A percentile compares a stretch with the other conserved stretches of the same genome.
Conservation (phyloP, 2,797 vertebrate species). For the Cirrhinus mrigala region DNA sequence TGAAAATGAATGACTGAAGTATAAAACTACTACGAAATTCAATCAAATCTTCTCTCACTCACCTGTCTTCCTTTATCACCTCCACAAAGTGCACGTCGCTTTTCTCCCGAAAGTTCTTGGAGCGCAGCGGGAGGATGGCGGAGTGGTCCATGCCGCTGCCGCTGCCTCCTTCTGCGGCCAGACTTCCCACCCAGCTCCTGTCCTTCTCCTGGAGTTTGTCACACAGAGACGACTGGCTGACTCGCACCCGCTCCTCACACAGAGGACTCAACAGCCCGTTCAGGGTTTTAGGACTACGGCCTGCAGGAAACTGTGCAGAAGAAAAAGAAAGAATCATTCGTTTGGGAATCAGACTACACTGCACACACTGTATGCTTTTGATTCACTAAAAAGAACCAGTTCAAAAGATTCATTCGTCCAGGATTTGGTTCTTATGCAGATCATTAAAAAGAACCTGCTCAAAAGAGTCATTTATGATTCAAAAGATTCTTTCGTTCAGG, state of each 20-base stretch:
- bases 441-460: no score
- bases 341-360: no score
- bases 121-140: slow-evolving; percentile 90
- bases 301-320: slow-evolving; percentile 75
- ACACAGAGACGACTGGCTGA: slow-evolving; percentile 92
- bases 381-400: no score
- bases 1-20: not conserved
- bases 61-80: slow-evolving; percentile 98
- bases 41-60: slow-evolving; percentile 54
- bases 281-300: slow-evolving; percentile 82
- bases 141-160: slow-evolving; percentile 88
- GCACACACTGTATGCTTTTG: no score
- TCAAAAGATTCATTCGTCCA: no score
- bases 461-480: no score
- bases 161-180: slow-evolving; percentile 71
- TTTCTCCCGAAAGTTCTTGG: slow-evolving; percentile 93
- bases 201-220: slow-evolving; percentile 93
- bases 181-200: slow-evolving; percentile 84
- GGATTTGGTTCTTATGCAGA: no score
- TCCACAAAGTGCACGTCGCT: slow-evolving; percentile 97
- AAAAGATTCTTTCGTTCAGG: no score
- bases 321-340: not conserved
- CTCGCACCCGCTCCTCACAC: slow-evolving; percentile 86
- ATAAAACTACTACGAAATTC: not conserved
- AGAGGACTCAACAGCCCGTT: slow-evolving; percentile 92